Percentiles rank a stretch among this genome's conserved stretches.
Evolutionary conservation across 1,140 invertebrate species (phyloP).

Genomic region (Centruroides vittatus): DNA sequence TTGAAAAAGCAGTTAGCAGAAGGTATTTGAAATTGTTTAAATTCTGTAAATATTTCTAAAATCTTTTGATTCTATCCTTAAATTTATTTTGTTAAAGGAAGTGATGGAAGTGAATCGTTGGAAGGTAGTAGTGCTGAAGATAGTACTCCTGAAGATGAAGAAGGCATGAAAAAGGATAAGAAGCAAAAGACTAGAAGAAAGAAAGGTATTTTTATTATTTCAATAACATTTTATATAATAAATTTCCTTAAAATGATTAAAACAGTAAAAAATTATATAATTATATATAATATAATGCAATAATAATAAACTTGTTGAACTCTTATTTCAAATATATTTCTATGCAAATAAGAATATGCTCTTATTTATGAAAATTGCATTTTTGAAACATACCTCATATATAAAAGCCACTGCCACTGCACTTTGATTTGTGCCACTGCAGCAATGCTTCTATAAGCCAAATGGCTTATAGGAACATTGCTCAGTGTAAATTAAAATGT

Average conservation of each 20-base stretch:
- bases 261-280: too few species aligned
- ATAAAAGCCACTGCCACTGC: too few species aligned
- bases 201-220: neutral
- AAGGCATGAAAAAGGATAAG: neutral
- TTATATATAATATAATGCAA: too few species aligned
- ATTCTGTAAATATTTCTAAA: neutral
- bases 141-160: conserved; percentile 11
- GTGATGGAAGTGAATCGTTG: conserved; percentile 22
- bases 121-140: conserved; percentile 27
- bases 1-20: conserved; percentile 70
- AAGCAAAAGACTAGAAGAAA: neutral
- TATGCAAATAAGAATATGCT: too few species aligned
- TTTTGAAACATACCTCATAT: too few species aligned
- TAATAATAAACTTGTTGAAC: too few species aligned
- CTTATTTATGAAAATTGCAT: too few species aligned
- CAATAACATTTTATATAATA: neutral
- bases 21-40: conserved; percentile 22
- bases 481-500: too few species aligned
- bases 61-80: neutral
- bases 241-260: neutral
- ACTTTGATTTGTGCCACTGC: too few species aligned
- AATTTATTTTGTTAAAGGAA: neutral
- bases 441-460: too few species aligned
- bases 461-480: too few species aligned
- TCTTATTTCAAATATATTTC: too few species aligned